Evolutionary conservation across 2,888 invertebrate genomes (phyloP), one percentile per base, ranked within the genome.

Genomic region (Ophioninae sp.): DNA sequence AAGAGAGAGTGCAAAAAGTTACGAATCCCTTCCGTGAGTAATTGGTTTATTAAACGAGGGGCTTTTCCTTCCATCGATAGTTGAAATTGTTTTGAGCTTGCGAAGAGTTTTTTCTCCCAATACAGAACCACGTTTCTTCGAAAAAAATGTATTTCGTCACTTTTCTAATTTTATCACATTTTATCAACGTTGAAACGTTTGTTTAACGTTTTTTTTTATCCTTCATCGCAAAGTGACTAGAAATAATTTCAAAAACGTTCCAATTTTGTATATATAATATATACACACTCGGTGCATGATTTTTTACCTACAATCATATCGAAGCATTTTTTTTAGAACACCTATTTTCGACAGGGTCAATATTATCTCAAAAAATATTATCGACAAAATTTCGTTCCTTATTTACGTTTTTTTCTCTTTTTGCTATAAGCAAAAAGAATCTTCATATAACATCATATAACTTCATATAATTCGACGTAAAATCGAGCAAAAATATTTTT

Each of bases 21-120:
- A 51, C 39, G 20, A 44, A n/a, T 73, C n/a, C 0, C 39, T 41
- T 7, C 44, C 74, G 58, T 77, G 20, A 72, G 72, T 72, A 77
- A 51, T 63, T 64, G 39, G 10, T n/a, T 23, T 41, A 59, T 77
- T 63, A 64, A 64, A 13, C 44, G 44, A 9, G 44, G 10, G 10
- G 10, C 13, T 44, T 44, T 44, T 44, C 13, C 13, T 51, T 17
- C 51, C 17, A 3, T 1, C 51, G 17, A 6, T 51, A 3, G 6
- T 51, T 51, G 51, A 17, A 17, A 51, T 51, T 51, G 51, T 51
- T 17, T 17, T 51, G 3, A 10, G 51, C 6, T 17, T 17, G 17
- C 51, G 51, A 3, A 17, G 51, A 17, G 0, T 51, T 51, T 51
- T 51, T 17, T 10, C 6, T 5, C 17, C 51, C 13, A 51, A 51